Conservation (phyloP, 2,888 invertebrate genomes). For the Notodonta ziczac region DNA sequence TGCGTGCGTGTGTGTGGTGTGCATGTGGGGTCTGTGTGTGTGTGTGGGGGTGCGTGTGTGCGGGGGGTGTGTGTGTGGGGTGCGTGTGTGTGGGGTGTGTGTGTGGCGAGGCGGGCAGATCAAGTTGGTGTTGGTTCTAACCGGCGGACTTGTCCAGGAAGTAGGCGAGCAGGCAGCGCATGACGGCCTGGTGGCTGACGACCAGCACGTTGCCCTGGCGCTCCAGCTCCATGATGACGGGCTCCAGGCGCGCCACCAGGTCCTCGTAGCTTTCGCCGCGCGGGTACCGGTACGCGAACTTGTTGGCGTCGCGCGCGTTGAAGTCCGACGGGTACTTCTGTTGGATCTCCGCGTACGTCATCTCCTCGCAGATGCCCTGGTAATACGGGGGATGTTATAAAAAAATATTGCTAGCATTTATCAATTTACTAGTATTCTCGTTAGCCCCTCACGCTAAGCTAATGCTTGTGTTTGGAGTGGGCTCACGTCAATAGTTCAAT, state of each 20-base stretch:
- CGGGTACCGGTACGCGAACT: slow-evolving; percentile 96
- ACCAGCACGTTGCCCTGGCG: slow-evolving; percentile 98
- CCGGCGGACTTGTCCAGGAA: slow-evolving; percentile 98
- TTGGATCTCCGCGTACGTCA: slow-evolving; percentile 99
- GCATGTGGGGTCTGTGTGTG: no score
- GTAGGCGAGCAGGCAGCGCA: slow-evolving; percentile 98
- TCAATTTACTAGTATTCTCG: no score
- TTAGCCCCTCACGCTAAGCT: no score
- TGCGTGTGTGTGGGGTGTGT: no score
- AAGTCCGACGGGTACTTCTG: slow-evolving; percentile 98
- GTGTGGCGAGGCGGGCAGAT: no score
- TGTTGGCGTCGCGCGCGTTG: slow-evolving; percentile 97
- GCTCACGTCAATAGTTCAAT: no score
- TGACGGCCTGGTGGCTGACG: slow-evolving; percentile 98
- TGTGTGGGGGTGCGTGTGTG: no score
- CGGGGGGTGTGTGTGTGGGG: no score
- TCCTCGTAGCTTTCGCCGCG: slow-evolving; percentile 99
- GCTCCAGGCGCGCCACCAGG: slow-evolving; percentile 97
- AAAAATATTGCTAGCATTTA: no score
- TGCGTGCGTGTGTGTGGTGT: no score
- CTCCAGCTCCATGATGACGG: slow-evolving; percentile 99
- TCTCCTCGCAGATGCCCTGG: slow-evolving; percentile 99
- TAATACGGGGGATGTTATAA: no score
- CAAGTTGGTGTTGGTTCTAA: slow-evolving; percentile 56
- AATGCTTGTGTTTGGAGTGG: no score